Evolutionary conservation across 2,888 invertebrate species (phyloP).

Genomic region (Lamellibrachia columna): DNA sequence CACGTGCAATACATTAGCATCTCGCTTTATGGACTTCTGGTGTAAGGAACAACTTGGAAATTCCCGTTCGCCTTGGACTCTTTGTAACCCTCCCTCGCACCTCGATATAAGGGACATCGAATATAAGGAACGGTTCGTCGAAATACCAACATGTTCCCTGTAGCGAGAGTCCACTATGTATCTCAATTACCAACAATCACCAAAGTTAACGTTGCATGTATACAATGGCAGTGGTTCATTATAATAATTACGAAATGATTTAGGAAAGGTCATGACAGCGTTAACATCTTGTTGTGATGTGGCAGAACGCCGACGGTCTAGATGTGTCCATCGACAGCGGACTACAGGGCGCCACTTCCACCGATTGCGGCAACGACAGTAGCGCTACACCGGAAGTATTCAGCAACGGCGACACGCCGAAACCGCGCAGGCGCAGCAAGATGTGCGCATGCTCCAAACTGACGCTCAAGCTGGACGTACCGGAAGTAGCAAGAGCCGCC

Average conservation of each 20-base stretch:
- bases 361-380: not conserved
- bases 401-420: not conserved
- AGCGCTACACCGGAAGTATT: not conserved
- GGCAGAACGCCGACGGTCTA: constrained; percentile 6
- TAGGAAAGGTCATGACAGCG: not conserved
- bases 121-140: too few species aligned
- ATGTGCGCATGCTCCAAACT: constrained; percentile 5
- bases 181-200: too few species aligned
- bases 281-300: not conserved
- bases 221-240: not conserved
- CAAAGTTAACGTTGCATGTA: not conserved
- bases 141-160: too few species aligned
- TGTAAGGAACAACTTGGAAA: too few species aligned
- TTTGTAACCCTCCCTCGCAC: too few species aligned
- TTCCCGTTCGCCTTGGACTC: too few species aligned
- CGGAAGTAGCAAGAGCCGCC: constrained; percentile 3
- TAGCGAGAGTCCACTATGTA: too few species aligned
- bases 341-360: not conserved
- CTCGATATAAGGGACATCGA: too few species aligned
- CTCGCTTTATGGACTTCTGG: too few species aligned
- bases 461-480: not conserved
- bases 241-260: not conserved
- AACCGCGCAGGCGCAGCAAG: not conserved
- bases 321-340: not conserved
- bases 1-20: too few species aligned